Conservation (phyloP, 2,888 invertebrate genomes). For the Linnaemya vulpina region DNA sequence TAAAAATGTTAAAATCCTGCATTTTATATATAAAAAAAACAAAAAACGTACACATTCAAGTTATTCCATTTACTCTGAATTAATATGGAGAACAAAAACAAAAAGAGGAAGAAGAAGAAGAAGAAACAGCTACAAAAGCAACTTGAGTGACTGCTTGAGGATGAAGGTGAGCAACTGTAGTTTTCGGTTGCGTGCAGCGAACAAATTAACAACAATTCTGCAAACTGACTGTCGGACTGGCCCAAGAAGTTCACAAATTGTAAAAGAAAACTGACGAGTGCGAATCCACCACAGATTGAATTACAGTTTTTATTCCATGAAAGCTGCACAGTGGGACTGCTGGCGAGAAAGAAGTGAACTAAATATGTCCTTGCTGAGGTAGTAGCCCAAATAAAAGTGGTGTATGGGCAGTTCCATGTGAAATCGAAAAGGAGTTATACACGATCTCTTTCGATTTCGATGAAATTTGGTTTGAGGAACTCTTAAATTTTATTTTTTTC, state of each 20-base stretch:
- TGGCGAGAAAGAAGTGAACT: too few species aligned
- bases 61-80: constrained; percentile 38
- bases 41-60: not conserved
- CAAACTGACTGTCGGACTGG: constrained; percentile 47
- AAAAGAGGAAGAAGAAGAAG: too few species aligned
- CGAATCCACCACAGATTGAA: not conserved
- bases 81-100: not conserved
- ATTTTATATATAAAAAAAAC: not conserved
- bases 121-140: constrained; percentile 10
- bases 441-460: too few species aligned
- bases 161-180: constrained; percentile 52
- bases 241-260: constrained; percentile 64
- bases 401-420: too few species aligned
- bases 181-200: constrained; percentile 12
- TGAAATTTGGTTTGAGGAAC: too few species aligned
- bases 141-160: constrained; percentile 13
- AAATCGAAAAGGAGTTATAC: too few species aligned
- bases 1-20: constrained; percentile 52
- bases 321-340: too few species aligned
- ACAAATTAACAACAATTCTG: constrained; percentile 1
- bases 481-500: too few species aligned
- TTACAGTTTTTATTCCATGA: too few species aligned
- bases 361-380: too few species aligned
- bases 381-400: too few species aligned
- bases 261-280: not conserved